Evolutionary conservation across 2,113 vertebrate species (phyloP).

Genomic region (Tragelaphus strepsiceros): DNA sequence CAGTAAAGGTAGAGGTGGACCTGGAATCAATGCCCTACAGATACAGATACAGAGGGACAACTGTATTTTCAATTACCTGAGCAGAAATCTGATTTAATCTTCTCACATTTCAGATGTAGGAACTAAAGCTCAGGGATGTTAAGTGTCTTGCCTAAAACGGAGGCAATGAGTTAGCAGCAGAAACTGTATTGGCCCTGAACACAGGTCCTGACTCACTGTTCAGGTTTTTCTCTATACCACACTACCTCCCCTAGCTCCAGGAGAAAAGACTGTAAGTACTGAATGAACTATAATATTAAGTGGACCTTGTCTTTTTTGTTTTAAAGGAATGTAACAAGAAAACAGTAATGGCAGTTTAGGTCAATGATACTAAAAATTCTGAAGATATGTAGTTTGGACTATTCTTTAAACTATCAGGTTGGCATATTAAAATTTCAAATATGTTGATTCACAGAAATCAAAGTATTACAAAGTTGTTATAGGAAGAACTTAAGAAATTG

Average conservation of each 20-base stretch:
- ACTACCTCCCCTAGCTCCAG: neutral
- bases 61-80: neutral
- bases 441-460: conserved; percentile 5
- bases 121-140: neutral
- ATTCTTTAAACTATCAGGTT: conserved; percentile 1
- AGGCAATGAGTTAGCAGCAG: neutral
- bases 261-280: neutral
- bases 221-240: neutral
- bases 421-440: neutral
- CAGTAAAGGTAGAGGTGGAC: neutral
- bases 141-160: neutral
- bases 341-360: neutral
- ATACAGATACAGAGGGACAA: neutral
- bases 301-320: neutral
- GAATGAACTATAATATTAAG: neutral
- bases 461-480: neutral
- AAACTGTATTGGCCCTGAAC: neutral
- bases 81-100: conserved; percentile 12
- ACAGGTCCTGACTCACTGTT: neutral
- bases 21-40: neutral
- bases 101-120: conserved; percentile 13
- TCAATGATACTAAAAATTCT: neutral
- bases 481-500: neutral
- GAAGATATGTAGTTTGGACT: neutral
- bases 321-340: neutral